phyloP scores from a whole-genome alignment of 2,113 vertebrate species.

The Misgurnus mizolepis region DNA sequence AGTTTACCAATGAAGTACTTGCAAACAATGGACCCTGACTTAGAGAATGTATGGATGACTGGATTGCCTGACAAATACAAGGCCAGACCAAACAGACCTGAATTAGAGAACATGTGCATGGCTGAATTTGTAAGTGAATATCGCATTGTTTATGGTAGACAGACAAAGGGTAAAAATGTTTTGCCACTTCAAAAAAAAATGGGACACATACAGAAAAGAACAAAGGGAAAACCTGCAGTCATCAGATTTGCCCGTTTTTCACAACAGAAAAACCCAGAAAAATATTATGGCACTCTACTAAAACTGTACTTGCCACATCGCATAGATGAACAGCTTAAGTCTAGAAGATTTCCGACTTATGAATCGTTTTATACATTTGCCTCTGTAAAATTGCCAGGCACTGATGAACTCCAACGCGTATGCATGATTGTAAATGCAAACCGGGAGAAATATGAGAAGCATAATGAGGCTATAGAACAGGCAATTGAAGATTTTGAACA shows the following conservation, averaged over 20 bases:
- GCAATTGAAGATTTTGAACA: conserved; percentile 40
- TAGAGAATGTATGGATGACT: conserved; percentile 42
- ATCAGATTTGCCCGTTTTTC: conserved; percentile 37
- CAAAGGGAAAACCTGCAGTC: conserved; percentile 6
- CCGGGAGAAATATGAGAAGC: not conserved
- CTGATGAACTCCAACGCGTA: not conserved
- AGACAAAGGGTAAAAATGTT: conserved; percentile 11
- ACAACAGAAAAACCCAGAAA: conserved; percentile 25
- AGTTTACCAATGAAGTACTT: not conserved
- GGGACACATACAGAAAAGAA: conserved; percentile 39
- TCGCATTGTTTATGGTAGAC: conserved; percentile 32
- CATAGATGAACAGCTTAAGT: conserved; percentile 21
- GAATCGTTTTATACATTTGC: conserved; percentile 27
- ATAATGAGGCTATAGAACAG: conserved; percentile 23
- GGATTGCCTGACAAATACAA: conserved; percentile 50
- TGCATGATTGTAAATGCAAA: conserved; percentile 4
- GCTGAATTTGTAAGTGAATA: conserved; percentile 49
- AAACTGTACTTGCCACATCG: conserved; percentile 36
- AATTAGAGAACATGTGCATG: conserved; percentile 47
- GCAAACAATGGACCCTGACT: not conserved
- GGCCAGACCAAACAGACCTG: conserved; percentile 37
- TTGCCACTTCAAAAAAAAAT: conserved; percentile 21
- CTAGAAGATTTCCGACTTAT: not conserved
- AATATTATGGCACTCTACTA: conserved; percentile 18
- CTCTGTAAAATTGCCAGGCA: not conserved